Base-by-base conservation (phyloP, 1,140 invertebrate genomes). In the Colletes latitarsis region DNA sequence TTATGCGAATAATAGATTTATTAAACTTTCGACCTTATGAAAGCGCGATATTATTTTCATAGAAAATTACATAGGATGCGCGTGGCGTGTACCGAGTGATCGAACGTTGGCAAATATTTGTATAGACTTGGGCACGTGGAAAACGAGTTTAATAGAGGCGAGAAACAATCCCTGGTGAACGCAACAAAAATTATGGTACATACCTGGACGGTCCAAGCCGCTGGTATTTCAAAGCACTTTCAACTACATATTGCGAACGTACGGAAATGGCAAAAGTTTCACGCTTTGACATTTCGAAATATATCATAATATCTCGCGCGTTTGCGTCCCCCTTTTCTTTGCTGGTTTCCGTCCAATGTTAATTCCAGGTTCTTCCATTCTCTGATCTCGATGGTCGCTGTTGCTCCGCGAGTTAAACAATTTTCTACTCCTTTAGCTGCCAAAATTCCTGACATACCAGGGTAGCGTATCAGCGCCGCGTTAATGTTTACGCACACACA, bases 51-150 rank as follows among this genome's bases (percentile, higher is more conserved):
- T 49, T 77, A 77, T 52, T 77, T 77, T 60, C 66, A 17, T 41
- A 49, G 66, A 77, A 75, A 77, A 77, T 77, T 77, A 77, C 55
- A 55, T 41, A 41, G 75, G 39, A 30, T 55, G 64, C 41, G 15
- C 19, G 0, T 15, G 4, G n/a, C 19, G 30, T 60, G 10, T 52
- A 41, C 21, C 55, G 66, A 60, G 57, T 71, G 71, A 77, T 71
- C 67, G 57, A 77, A 77, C 67, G 67, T 12, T 41, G 17, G 30
- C 55, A 77, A 77, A 77, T 49, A 70, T 77, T 77, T 69, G 75
- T 58, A 43, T 67, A 77, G 66, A 77, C 66, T 69, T 52, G 68
- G 70, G 66, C 55, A 70, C 41, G 15, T 52, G 75, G 57, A 21
- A 70, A 71, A 62, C 57, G 64, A 76, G 49, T 76, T 68, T 58